phyloP scores from a whole-genome alignment of 2,113 vertebrate species.

The Cheilinus undulatus region DNA sequence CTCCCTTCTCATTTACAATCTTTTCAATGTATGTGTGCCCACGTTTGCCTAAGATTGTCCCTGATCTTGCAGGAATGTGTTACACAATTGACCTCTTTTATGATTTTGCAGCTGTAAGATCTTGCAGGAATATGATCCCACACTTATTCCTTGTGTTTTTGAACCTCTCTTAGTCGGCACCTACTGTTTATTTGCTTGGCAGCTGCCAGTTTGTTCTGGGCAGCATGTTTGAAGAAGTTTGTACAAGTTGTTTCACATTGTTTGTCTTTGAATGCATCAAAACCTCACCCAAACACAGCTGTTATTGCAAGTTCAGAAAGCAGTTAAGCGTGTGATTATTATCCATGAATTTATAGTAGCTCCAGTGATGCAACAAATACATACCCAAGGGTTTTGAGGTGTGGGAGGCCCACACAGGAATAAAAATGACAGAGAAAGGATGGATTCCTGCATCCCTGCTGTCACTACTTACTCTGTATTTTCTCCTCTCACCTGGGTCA shows the following conservation, averaged over 20 bases:
- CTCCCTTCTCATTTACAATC: conserved; percentile 53
- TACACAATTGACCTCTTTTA: conserved; percentile 28
- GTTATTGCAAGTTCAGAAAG: background rate
- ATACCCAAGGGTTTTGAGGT: background rate
- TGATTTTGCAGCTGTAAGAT: background rate
- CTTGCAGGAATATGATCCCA: too few species aligned
- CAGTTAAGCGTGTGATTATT: background rate
- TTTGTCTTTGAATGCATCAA: background rate
- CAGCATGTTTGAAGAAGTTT: background rate
- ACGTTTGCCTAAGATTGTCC: conserved; percentile 55
- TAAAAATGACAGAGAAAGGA: background rate
- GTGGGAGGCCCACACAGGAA: background rate
- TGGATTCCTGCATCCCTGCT: background rate
- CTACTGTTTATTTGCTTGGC: background rate
- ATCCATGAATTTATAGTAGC: background rate
- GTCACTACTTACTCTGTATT: background rate
- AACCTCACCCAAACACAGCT: too few species aligned
- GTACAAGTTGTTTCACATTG: background rate
- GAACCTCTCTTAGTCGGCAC: background rate
- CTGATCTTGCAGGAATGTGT: conserved; percentile 36
- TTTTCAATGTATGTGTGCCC: conserved; percentile 55
- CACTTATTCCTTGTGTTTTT: background rate
- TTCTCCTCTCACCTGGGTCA: background rate
- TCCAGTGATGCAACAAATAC: conserved; percentile 3
- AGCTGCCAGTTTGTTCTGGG: conserved; percentile 9